Base-by-base conservation (phyloP, 2,888 invertebrate genomes). In the Drosophila glabriapex region DNA sequence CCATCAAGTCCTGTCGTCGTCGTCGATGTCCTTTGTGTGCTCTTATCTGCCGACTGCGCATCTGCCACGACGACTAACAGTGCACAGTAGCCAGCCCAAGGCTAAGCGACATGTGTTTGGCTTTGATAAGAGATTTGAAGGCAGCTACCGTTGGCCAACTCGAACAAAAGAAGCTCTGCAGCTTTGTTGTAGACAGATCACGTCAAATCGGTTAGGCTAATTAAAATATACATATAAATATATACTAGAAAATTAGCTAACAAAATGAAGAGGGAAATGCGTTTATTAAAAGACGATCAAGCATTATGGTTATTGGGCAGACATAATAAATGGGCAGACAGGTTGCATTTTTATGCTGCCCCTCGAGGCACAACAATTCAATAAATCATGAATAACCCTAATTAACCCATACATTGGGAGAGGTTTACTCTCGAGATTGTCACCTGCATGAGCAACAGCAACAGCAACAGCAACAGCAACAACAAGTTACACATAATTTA, bases 331-430 rank as follows among this genome's bases (percentile, higher is more conserved):
- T 61, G 78, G 72, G 29, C 56, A 68, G 84, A 72, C 78, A 76
- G 70, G 62, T 73, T 71, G 78, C 80, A 72, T 78, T 83, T 83
- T 71, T 19, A 63, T 59, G 59, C 73, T 55, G 55, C 65, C 60
- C 64, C 29, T 28, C 37, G 39, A 37, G 55, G 55, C 61, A 63
- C 39, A 72, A 75, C 83, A 78, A 28, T 76, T 89, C 89, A 86
- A 87, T 87, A 87, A 87, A 87, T 87, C 90, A 87, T 90, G 68
- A 50, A 61, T 77, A 88, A 85, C 88, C 90, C 82, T 79, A 87
- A 87, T 87, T 87, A 87, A 90, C 83, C 81, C 70, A 68, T 80
- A 63, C 82, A 31, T 52, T 29, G 37, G 33, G 49, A 64, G 55
- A 62, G 53, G 59, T 54, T 22, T 39, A 37, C 69, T 50, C 60